Base-by-base conservation (phyloP, 2,888 invertebrate species). In the Andrena dorsata region DNA sequence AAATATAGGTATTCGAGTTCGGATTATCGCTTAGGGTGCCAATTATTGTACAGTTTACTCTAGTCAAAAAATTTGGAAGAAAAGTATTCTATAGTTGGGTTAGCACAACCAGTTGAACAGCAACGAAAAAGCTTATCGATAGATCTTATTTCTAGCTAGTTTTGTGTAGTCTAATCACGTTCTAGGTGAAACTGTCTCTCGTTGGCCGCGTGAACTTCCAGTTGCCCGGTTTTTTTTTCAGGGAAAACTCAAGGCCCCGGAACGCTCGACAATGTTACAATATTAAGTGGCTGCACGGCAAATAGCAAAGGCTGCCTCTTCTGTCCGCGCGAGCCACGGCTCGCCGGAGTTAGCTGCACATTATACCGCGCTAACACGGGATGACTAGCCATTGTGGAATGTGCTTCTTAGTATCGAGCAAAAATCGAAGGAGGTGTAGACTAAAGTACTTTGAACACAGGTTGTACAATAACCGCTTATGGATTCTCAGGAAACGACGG, bases 401-500 rank as follows among this genome's bases (percentile, higher is more conserved):
- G 80, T 53, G 72, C 78, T 77, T 78, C 78, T 80, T 80, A 58
- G 71, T 65, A 60, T 78, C 32, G 80, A 26, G 80, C 80, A 78
- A 80, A 78, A 80, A 78, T 80, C 65, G 61, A 80, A 53, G 79
- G 53, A 80, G 79, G 80, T 80, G 80, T 80, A 78, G 80, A 80
- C 80, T 32, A 66, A 80, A 80, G 80, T 51, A 80, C 80, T 80
- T 80, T 61, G 79, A 78, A 60, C 80, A 53, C 65, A 61, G 72
- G 72, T 78, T 78, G 60, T 80, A 72, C 78, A 71, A 78, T 80
- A 72, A 80, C 76, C 65, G 78, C 78, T 80, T 78, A 78, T 66
- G 80, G 72, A 72, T 80, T 80, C 80, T 72, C 60, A n/a, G 79
- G 79, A 80, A 80, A 72, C 79, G 49, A n/a, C 56, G 58, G 3